Evolutionary conservation across 2,797 vertebrate genomes (phyloP).

Genomic region (Poecilia velifera): DNA sequence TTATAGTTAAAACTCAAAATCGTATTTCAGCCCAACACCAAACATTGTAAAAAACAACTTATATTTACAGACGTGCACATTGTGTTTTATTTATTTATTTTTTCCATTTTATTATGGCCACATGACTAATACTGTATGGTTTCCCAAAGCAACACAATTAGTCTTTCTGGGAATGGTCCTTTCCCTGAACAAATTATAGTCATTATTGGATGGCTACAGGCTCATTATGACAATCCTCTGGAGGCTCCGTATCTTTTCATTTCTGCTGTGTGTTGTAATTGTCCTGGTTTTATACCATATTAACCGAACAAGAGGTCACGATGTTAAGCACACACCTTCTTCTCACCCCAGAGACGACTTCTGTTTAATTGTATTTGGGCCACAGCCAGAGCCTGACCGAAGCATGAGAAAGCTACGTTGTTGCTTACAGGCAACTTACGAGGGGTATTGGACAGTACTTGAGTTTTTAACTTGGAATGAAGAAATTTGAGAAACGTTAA

Average conservation of each 20-base stretch:
- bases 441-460: not conserved
- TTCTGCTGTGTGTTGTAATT: conserved; percentile 1
- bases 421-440: not conserved
- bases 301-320: not conserved
- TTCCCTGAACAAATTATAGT: conserved; percentile 3
- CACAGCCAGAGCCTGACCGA: not conserved
- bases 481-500: not conserved
- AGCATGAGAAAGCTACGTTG: not conserved
- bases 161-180: conserved; percentile 3
- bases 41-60: not conserved
- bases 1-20: not conserved
- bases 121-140: not conserved
- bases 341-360: not conserved
- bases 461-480: not conserved
- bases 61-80: not conserved
- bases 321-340: not conserved
- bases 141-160: not conserved
- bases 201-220: not conserved
- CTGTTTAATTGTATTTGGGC: not conserved
- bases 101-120: not conserved
- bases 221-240: not conserved
- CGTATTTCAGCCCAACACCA: not conserved
- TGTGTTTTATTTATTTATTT: not conserved
- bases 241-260: not conserved
- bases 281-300: not conserved